Evolutionary conservation across 2,797 vertebrate species (phyloP), one percentile per base, ranked within the genome.

Genomic region (Caiman crocodilus): DNA sequence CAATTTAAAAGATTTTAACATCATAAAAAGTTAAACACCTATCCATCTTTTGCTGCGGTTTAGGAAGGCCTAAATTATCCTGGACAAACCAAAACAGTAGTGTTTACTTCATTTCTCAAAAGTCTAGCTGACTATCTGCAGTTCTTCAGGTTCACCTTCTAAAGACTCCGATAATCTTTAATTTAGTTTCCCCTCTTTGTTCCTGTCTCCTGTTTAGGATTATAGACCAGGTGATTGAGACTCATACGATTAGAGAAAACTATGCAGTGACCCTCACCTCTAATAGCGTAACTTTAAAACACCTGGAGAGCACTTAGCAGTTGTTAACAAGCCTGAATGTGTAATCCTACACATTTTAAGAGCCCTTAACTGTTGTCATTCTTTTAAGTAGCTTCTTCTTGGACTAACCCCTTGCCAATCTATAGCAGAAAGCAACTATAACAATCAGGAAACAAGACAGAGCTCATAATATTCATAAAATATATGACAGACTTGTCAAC

Each of bases 401-500:
- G 76, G 88, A 88, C 85, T 90, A 93, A 67, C 23, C 1, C 35
- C 21, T 60, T 92, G 60, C 79, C 20, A 93, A 91, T 79, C 82
- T 76, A 28, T 71, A 90, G 35, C 57, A 87, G 91, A 60, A 94
- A 93, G 42, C 7, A 75, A 56, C 75, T 63, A 9, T 58, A 91
- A 88, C 88, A 91, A 90, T 79, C 65, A 85, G 26, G 57, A 4
- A 87, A 90, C 79, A 23, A 89, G 93, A 59, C 14, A 92, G 79
- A 85, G 35, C 69, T 80, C 85, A 89, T 76, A 90, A 64, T 64
- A 60, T 11, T 60, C 59, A 60, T 23, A 60, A 50, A 50, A 50
- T 50, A 50, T 50, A 10, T 50, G 42, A 10, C 3, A 3, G 42
- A 50, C 42, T 50, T 50, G 42, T 50, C 42, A 50, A 50, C 42